Base-by-base conservation (phyloP, 2,888 invertebrate genomes). In the Ryuthela nishihirai region DNA sequence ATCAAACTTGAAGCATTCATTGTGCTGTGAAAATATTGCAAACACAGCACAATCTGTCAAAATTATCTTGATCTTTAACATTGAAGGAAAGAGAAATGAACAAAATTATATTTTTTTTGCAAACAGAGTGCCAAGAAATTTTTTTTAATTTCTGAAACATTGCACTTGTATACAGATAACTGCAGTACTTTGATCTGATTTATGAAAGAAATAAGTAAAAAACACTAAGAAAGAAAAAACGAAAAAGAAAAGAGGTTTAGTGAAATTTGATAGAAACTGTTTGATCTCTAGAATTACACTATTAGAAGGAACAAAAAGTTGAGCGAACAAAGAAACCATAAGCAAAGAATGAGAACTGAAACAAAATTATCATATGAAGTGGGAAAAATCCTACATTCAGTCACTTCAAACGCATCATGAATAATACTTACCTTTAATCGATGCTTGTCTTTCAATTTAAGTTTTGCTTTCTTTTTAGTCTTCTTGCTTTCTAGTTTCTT, bases 401-500 rank as follows among this genome's bases (percentile, higher is more conserved):
- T 9, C 29, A 9, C 7, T 29, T 29, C 12, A 29, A 29, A 29
- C 12, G 29, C 29, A 29, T 9, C 7, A 29, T 12, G 6, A 36
- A 36, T 6, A 7, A 36, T 20, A 29, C 1, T 32, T 54, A 60
- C 54, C 45, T 54, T 62, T 43, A 48, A 38, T 32, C 39, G 45
- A 18, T 35, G 38, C 23, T 56, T 62, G 7, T 56, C 52, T 53
- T 62, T 62, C 17, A 26, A 23, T 40, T 62, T 62, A n/a, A 45
- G n/a, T 38, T 60, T 60, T 23, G 49, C 40, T 43, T 62, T 62
- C 39, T 62, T 62, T 41, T 56, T 62, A 3, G 44, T 32, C 44
- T 62, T 62, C 50, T 56, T 62, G 44, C 44, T 50, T 39, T 62
- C 62, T 25, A 54, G 34, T 39, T 55, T 55, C 48, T 56, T 62